Conservation (phyloP, 2,888 invertebrate genomes). For the Bibio marci region DNA sequence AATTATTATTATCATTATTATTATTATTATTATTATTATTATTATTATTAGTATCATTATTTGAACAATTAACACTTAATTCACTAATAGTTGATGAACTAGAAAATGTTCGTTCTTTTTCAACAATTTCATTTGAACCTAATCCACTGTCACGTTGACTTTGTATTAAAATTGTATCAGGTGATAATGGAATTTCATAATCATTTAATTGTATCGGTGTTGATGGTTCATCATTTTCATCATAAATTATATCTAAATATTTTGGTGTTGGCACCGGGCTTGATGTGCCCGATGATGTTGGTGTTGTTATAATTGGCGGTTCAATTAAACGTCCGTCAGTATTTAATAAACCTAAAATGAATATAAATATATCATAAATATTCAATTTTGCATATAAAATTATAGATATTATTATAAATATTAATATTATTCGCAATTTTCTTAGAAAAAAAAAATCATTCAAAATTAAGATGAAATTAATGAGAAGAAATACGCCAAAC, state of each 20-base stretch:
- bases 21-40: no score
- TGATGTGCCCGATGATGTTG: constrained; percentile 11
- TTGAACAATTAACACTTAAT: constrained; percentile 5
- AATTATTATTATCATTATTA: no score
- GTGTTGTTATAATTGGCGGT: constrained; percentile 11
- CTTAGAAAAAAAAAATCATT: no score
- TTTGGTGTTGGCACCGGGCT: constrained; percentile 29
- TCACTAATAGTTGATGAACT: constrained; percentile 13
- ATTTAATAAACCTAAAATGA: no score
- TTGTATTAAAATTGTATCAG: no score
- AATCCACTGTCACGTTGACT: no score
- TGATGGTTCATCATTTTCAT: constrained; percentile 27
- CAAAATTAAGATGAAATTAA: no score
- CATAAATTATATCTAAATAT: constrained; percentile 49
- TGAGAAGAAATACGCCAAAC: no score
- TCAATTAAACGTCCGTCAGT: background rate
- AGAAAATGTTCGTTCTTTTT: constrained; percentile 9
- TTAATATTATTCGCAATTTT: background rate
- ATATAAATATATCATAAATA: no score
- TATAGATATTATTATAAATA: background rate
- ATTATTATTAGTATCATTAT: background rate
- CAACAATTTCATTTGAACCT: no score
- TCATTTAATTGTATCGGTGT: constrained; percentile 5
- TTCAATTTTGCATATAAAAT: background rate
- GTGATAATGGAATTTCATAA: constrained; percentile 12